Conservation (phyloP, 2,888 invertebrate species). For the Agrochola lychnidis region DNA sequence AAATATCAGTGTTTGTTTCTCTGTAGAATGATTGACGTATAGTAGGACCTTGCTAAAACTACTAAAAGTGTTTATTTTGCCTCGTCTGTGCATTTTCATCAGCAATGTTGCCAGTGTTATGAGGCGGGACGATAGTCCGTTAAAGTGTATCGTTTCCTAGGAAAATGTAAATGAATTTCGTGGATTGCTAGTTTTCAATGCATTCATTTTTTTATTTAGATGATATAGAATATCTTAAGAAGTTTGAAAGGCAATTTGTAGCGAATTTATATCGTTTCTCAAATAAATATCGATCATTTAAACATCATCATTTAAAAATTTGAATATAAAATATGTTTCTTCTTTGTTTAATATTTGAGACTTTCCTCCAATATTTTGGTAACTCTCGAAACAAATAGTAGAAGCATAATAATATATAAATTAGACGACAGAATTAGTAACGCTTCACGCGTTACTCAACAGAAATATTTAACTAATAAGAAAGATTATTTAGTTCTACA, state of each 20-base stretch:
- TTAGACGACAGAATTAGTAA: not conserved
- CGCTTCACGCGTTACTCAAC: not conserved
- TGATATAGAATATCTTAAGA: no score
- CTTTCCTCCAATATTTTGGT: not conserved
- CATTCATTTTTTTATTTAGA: not conserved
- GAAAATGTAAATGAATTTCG: conserved; percentile 30
- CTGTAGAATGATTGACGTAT: conserved; percentile 68
- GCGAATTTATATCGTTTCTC: not conserved
- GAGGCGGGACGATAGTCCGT: conserved; percentile 23
- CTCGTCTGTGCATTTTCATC: conserved; percentile 54
- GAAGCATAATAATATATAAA: not conserved
- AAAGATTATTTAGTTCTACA: not conserved
- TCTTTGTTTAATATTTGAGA: not conserved
- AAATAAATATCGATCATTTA: not conserved
- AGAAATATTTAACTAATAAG: not conserved
- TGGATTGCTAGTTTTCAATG: not conserved
- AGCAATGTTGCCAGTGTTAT: conserved; percentile 38
- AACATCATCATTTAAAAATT: not conserved
- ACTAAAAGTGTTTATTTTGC: conserved; percentile 70
- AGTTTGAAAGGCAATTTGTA: no score
- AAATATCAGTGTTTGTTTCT: conserved; percentile 67
- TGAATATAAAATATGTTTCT: not conserved
- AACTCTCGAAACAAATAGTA: not conserved
- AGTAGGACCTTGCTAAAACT: conserved; percentile 67
- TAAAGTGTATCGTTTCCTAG: conserved; percentile 28